phyloP scores from a whole-genome alignment of 2,797 vertebrate species.

The Sylvia borin region DNA sequence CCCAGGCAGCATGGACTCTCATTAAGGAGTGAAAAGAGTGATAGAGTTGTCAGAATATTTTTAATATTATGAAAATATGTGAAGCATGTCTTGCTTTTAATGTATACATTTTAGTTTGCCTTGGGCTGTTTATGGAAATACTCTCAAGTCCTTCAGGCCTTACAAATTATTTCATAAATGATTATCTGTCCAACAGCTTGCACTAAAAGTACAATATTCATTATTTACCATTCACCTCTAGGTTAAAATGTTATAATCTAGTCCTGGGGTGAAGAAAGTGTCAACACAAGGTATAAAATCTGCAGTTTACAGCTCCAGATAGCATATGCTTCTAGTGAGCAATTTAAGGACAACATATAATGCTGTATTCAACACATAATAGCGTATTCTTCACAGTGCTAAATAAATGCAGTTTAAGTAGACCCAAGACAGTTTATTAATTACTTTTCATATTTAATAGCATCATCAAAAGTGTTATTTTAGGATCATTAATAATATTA shows the following conservation, averaged over 20 bases:
- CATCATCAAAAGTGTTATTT: neutral
- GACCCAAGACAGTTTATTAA: neutral
- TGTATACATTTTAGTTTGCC: neutral
- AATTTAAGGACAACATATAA: neutral
- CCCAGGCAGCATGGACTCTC: neutral
- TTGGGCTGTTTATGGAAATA: neutral
- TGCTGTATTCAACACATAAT: too few species aligned
- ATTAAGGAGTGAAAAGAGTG: neutral
- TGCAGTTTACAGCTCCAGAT: neutral
- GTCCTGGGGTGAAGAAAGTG: neutral
- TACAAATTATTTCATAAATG: neutral
- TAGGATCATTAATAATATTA: neutral
- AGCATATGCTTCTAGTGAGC: neutral
- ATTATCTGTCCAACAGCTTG: neutral
- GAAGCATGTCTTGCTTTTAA: neutral
- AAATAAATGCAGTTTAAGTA: neutral
- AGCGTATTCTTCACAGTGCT: neutral
- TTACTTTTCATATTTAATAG: neutral
- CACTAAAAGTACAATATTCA: neutral
- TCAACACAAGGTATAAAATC: neutral
- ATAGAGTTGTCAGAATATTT: neutral
- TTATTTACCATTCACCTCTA: neutral
- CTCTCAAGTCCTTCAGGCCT: neutral
- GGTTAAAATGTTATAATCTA: neutral
- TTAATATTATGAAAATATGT: neutral